Base-by-base conservation (phyloP, 2,113 vertebrate species). In the Megaptera novaeangliae region DNA sequence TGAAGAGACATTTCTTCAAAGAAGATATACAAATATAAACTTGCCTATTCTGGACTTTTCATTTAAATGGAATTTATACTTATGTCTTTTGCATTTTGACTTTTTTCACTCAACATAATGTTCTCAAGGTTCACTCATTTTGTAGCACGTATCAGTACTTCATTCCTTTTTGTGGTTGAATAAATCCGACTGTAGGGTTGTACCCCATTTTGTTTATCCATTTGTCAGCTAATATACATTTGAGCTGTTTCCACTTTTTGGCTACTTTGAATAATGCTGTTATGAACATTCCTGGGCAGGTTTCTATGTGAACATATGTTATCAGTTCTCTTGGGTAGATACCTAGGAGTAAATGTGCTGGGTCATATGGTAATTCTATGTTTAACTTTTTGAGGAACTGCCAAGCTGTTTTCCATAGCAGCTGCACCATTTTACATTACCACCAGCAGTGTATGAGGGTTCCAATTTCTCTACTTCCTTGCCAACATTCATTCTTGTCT, bases 321-420 rank as follows among this genome's bases (percentile, higher is more conserved):
- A 80, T 81, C n/a, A 31, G 7, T 95, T 91, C 61, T 95, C 41
- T 63, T 80, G 34, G 63, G n/a, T 55, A 52, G 64, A 80, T 80
- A 77, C 5, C 57, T 80, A 86, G 88, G 61, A 63, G 61, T 34
- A 78, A 74, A 91, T 86, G 7, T 91, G 52, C 17, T 92, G 44
- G 82, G 64, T 95, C 57, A 92, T n/a, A 71, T 78, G 41, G 52
- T 71, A 71, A 86, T 63, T 71, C 49, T 91, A 91, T 69, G 72
- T 88, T 95, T 77, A 88, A 83, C 90, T 83, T 83, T 83, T 68
- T 66, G 66, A 75, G 68, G 14, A 77, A 78, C 63, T 69, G 94
- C 80, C 59, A 85, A 95, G 68, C 61, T 78, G 25, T 72, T 71
- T 94, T 80, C 94, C 66, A 86, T 63, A 80, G 63, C 71, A 78